Evolutionary conservation across 2,797 vertebrate genomes (phyloP).

Genomic region (Chrosomus eos): DNA sequence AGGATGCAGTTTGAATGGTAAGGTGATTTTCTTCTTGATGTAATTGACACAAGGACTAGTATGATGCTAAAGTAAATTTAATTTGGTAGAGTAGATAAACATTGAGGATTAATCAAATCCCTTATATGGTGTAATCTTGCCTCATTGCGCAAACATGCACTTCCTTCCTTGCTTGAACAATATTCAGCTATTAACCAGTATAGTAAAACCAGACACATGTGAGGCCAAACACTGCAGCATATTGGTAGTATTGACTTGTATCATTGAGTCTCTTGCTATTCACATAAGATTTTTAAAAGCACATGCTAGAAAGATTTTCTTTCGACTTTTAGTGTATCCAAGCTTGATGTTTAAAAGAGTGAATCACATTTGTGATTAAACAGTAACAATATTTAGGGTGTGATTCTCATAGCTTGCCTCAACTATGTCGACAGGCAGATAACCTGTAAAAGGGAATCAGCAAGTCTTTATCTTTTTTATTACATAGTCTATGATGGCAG

Average conservation of each 20-base stretch:
- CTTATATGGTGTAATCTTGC: not conserved
- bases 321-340: not conserved
- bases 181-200: not conserved
- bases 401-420: conserved; percentile 7
- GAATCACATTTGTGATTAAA: conserved; percentile 17
- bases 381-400: conserved; percentile 27
- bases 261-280: not conserved
- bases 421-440: not conserved
- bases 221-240: not conserved
- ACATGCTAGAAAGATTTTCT: not conserved
- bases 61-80: not conserved
- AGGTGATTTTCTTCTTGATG: not conserved
- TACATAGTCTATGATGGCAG: not conserved
- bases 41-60: not conserved
- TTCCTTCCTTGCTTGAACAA: not conserved
- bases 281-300: not conserved
- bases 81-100: not conserved
- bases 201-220: not conserved
- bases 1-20: not conserved
- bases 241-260: not conserved
- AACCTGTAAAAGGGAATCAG: not conserved
- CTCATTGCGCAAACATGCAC: not conserved
- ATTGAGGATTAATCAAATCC: not conserved
- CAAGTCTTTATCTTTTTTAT: conserved; percentile 18
- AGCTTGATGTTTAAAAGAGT: not conserved